Percentiles rank a stretch among this genome's conserved stretches.
Evolutionary conservation across 37 sponge, comb jelly and placozoan species (phyloP).

Genomic region (Eunapius fragilis): DNA sequence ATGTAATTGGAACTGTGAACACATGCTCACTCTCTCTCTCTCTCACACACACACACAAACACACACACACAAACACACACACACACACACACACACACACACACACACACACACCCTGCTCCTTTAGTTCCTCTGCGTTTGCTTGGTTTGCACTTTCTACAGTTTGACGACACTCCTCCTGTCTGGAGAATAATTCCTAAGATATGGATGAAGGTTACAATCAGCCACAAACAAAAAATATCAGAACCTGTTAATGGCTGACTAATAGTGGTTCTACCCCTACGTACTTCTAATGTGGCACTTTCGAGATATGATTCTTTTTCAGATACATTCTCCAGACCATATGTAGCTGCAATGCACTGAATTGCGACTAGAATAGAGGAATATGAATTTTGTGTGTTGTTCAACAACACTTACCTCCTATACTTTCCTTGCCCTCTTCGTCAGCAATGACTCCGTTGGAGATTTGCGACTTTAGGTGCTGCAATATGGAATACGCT

Average conservation of each 20-base stretch:
- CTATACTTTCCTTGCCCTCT: not conserved
- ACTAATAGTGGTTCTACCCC: not conserved
- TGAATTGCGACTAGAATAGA: not conserved
- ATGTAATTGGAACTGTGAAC: too few species aligned
- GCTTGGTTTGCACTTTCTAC: not conserved
- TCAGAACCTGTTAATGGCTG: not conserved
- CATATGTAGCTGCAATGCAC: not conserved
- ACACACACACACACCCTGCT: slow-evolving; percentile 28
- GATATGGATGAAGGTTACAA: not conserved
- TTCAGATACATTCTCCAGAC: not conserved
- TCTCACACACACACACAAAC: not conserved
- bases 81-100: not conserved
- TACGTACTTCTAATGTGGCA: not conserved
- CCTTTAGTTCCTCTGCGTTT: slow-evolving; percentile 40
- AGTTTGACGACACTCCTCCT: not conserved
- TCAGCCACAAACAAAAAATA: too few species aligned
- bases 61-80: not conserved
- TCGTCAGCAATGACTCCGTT: not conserved
- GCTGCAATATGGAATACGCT: slow-evolving; percentile 28
- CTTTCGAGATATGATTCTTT: not conserved
- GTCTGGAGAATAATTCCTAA: not conserved
- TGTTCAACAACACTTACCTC: not conserved
- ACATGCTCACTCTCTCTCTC: not conserved
- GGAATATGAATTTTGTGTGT: not conserved
- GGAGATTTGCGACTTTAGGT: slow-evolving; percentile 30